Evolutionary conservation across 2,113 vertebrate species (phyloP).

Genomic region (Anthoscopus minutus): DNA sequence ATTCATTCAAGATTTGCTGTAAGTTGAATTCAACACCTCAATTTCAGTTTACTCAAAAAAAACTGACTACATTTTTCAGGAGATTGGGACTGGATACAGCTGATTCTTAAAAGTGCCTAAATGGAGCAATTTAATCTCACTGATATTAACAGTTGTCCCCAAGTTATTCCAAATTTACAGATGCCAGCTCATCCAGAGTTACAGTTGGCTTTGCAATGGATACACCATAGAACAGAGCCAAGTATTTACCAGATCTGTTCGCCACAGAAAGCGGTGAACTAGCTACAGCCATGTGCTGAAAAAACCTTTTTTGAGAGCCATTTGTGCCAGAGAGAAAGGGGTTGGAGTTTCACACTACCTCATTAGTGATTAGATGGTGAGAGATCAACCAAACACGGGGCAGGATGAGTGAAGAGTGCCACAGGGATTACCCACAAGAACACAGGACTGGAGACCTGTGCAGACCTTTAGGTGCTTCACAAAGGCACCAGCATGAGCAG

Average conservation of each 20-base stretch:
- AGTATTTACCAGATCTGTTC: not conserved
- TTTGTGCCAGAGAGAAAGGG: not conserved
- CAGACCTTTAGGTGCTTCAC: not conserved
- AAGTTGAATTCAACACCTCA: not conserved
- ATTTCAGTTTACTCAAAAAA: not conserved
- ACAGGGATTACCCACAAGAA: not conserved
- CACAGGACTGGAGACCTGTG: not conserved
- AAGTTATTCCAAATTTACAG: not conserved
- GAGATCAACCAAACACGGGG: rapidly evolving
- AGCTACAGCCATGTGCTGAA: not conserved
- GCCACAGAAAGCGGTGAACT: not conserved
- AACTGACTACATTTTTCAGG: not conserved
- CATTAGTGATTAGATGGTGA: not conserved
- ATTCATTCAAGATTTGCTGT: not conserved
- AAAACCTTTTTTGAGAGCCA: not conserved
- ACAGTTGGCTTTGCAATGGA: not conserved
- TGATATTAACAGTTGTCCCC: not conserved
- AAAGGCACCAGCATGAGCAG: not conserved
- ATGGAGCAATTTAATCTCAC: not conserved
- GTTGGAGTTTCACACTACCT: not conserved
- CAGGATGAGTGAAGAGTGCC: not conserved
- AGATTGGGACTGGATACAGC: not conserved
- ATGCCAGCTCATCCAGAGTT: not conserved
- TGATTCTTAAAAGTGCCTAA: not conserved
- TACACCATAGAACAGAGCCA: not conserved